Base-by-base conservation (phyloP, 2,888 invertebrate genomes). In the Drosophila picticornis region DNA sequence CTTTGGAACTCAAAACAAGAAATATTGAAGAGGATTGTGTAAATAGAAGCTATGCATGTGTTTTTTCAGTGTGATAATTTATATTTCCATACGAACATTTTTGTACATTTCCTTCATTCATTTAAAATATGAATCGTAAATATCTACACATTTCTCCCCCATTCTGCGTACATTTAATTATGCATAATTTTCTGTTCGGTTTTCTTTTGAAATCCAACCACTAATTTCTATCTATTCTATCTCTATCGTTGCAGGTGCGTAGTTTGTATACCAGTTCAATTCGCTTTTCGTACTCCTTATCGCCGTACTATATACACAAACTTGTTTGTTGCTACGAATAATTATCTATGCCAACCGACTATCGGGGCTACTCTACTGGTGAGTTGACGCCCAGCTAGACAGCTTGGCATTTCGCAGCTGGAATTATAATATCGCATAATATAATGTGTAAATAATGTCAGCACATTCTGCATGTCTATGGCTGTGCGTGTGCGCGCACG, bases 221-320 rank as follows among this genome's bases (percentile, higher is more conserved):
- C 79, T 87, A 87, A 87, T 74, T 78, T 67, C 22, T 40, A 31
- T 61, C 71, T 62, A 48, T 75, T 56, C 57, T n/a, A n/a, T 16
- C 51, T 76, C 66, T 68, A 59, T 66, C 70, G 50, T 75, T 89
- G 74, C 85, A 85, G 85, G 85, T 85, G 84, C 74, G 89, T 85
- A 84, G n/a, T 40, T 56, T 40, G 10, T 36, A 19, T 55, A 29
- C 38, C 22, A n/a, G 16, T 55, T 6, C 27, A 55, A 52, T 62
- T 74, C 27, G n/a, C 25, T 57, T 52, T 75, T 52, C 63, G 52
- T 57, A 22, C 19, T 11, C n/a, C 32, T 71, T 75, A 79, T 77
- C 70, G 60, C 51, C 38, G n/a, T 31, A 55, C 9, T 9, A 16
- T 25, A 40, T 52, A 62, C 65, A 68, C 59, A 80, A 11, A 29